Evolutionary conservation across 2,113 vertebrate genomes (phyloP).

Genomic region (Xenopus laevis): DNA sequence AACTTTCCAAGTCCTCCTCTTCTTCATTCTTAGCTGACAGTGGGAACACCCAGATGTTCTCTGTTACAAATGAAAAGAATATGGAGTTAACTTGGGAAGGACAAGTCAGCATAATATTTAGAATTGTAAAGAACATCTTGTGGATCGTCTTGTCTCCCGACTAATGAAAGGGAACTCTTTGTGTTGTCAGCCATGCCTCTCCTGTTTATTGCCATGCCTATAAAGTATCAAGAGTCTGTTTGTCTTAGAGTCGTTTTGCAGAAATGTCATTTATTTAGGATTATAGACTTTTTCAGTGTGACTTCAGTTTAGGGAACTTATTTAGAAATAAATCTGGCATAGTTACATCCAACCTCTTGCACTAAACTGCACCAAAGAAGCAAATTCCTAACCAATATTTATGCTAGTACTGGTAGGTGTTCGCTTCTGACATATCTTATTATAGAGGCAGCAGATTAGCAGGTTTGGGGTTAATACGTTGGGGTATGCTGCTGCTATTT

Average conservation of each 20-base stretch:
- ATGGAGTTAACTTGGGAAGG: neutral
- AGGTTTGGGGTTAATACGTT: no score
- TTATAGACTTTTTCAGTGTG: no score
- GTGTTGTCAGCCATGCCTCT: neutral
- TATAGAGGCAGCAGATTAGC: no score
- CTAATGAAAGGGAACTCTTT: slow-evolving; percentile 17
- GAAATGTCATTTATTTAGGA: slow-evolving; percentile 7
- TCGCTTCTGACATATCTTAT: no score
- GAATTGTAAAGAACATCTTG: slow-evolving; percentile 3
- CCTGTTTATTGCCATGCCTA: slow-evolving; percentile 18
- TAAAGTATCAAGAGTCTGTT: slow-evolving; percentile 20
- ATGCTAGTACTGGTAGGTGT: no score
- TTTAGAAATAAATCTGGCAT: neutral
- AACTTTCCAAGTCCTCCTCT: slow-evolving; percentile 22
- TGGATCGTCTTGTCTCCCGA: neutral
- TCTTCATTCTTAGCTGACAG: slow-evolving; percentile 3
- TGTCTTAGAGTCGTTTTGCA: neutral
- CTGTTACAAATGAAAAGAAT: slow-evolving; percentile 7
- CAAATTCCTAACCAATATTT: no score
- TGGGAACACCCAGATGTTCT: slow-evolving; percentile 31
- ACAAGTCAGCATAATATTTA: slow-evolving; percentile 7
- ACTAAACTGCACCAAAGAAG: no score
- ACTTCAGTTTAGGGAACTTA: no score
- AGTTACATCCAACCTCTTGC: neutral
- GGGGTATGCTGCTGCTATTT: no score